These are phyloP conservation scores for Chloroclysta siterata DNA, from an alignment of 2,888 invertebrate genomes.

Conservation along the genomic window DNA sequence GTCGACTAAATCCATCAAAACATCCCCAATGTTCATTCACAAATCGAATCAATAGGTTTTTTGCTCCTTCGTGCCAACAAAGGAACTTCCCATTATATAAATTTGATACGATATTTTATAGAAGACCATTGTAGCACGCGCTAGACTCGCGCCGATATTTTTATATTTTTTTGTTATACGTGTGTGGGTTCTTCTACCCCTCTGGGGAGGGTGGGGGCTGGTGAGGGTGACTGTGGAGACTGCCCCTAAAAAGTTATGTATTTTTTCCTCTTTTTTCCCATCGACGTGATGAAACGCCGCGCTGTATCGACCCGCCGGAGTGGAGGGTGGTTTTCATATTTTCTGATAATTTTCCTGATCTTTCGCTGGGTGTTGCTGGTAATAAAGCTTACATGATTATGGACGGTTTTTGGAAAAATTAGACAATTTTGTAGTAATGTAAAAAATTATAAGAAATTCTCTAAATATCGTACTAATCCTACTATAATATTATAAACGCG, in stretches of 20 bases:
- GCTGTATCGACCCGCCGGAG: constrained; percentile 75
- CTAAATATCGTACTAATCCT: too few species aligned
- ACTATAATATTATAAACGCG: too few species aligned
- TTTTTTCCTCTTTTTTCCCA: constrained; percentile 83
- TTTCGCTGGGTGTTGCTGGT: constrained; percentile 18
- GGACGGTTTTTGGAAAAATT: neutral
- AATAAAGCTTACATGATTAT: too few species aligned
- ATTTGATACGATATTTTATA: constrained; percentile 80
- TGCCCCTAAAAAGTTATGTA: constrained; percentile 85
- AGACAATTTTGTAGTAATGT: too few species aligned
- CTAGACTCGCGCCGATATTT: constrained; percentile 66
- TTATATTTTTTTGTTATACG: constrained; percentile 63
- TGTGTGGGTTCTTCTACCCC: constrained; percentile 56
- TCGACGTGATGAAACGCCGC: constrained; percentile 81
- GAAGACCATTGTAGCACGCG: constrained; percentile 75
- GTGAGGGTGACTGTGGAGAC: constrained; percentile 56
- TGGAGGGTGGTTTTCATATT: constrained; percentile 41
- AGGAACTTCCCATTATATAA: constrained; percentile 75
- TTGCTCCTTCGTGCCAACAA: constrained; percentile 72
- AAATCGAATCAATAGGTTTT: constrained; percentile 57
- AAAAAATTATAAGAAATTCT: too few species aligned
- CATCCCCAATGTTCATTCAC: constrained; percentile 61
- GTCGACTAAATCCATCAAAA: constrained; percentile 55
- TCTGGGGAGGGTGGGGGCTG: constrained; percentile 39
- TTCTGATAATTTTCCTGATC: constrained; percentile 51